Evolutionary conservation across 64 coral and sea anemone species (phyloP).

Genomic region (Cladopsammia gracilis): DNA sequence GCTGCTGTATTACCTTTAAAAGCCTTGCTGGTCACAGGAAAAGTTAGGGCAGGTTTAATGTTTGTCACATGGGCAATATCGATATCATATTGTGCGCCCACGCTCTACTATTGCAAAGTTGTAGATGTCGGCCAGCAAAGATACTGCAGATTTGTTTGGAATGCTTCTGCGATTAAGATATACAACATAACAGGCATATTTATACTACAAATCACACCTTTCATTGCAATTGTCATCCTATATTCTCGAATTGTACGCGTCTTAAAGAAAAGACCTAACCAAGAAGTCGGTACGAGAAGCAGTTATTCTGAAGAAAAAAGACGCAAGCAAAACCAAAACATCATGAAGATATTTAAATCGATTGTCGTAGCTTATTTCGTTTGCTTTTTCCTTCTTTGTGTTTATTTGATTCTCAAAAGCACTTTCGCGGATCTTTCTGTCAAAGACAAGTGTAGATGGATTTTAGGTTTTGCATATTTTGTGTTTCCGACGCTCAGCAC

Average conservation of each 20-base stretch:
- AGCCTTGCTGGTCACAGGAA: not conserved
- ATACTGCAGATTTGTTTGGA: not conserved
- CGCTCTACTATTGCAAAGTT: not conserved
- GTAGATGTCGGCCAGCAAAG: not conserved
- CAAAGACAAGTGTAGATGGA: not conserved
- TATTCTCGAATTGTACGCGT: slow-evolving; percentile 2
- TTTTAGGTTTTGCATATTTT: not conserved
- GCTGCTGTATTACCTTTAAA: not conserved
- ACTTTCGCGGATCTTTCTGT: not conserved
- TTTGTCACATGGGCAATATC: not conserved
- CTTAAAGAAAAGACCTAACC: not conserved
- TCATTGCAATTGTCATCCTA: not conserved
- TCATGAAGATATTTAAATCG: slow-evolving; percentile 5
- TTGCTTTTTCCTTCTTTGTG: not conserved
- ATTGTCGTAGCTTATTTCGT: not conserved
- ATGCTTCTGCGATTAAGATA: not conserved
- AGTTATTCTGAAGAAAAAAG: not conserved
- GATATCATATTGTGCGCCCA: not conserved
- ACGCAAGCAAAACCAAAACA: not conserved
- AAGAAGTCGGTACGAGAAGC: not conserved
- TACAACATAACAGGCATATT: not conserved
- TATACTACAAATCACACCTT: not conserved
- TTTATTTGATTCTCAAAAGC: not conserved
- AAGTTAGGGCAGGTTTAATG: not conserved
- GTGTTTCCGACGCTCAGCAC: slow-evolving; percentile 9